phyloP scores from a whole-genome alignment of 2,888 invertebrate genomes.

The Hedya salicella region DNA sequence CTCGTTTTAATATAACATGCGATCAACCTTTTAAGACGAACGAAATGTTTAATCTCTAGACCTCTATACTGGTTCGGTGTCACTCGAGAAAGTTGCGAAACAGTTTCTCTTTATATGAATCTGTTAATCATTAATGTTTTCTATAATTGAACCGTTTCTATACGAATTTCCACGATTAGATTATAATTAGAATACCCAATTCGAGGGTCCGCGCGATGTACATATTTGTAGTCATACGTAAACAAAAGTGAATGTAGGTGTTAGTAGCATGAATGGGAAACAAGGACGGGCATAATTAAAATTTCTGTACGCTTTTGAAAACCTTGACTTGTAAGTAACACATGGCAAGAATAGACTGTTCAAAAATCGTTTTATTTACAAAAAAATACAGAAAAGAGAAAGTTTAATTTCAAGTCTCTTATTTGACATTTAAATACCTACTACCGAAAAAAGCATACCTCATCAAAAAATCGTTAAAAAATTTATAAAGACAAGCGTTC shows the following conservation, averaged over 20 bases:
- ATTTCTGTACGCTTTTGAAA: constrained; percentile 36
- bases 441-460: too few species aligned
- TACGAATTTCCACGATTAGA: constrained; percentile 27
- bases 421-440: too few species aligned
- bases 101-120: constrained; percentile 39
- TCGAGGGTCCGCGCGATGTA: constrained; percentile 36
- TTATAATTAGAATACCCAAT: constrained; percentile 46
- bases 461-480: too few species aligned
- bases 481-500: too few species aligned
- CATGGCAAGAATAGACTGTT: background rate
- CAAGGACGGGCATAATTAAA: constrained; percentile 61
- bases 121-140: constrained; percentile 35
- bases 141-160: constrained; percentile 52
- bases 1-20: constrained; percentile 12
- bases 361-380: background rate
- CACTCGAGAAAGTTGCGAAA: constrained; percentile 43
- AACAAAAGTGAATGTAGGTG: constrained; percentile 81
- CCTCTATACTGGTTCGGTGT: constrained; percentile 32
- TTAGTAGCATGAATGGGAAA: constrained; percentile 66
- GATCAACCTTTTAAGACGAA: constrained; percentile 15
- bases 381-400: background rate
- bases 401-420: too few species aligned
- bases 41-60: constrained; percentile 10
- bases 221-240: constrained; percentile 50
- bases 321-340: constrained; percentile 29